Base-by-base conservation (phyloP, 2,888 invertebrate genomes). In the Lasioglossum vierecki region DNA sequence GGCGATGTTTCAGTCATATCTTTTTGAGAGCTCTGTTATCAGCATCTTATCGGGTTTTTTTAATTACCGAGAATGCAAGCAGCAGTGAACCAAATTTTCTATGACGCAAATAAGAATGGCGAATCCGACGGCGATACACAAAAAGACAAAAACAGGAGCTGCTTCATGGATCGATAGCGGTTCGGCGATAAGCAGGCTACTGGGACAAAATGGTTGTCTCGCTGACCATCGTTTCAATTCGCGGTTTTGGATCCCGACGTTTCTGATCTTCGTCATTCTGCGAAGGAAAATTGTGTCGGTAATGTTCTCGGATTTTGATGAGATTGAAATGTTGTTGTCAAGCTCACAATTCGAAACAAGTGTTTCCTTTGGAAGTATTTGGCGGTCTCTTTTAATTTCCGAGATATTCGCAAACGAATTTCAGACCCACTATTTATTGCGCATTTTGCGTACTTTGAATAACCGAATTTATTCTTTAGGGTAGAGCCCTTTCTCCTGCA, bases 141-240 rank as follows among this genome's bases (percentile, higher is more conserved):
- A 79, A 18, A 94, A 83, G 13, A 92, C 79, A 22, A 94, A 88
- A 46, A 92, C 85, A 0, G 94, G 92, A 5, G 91, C 91, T 22
- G 93, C 90, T 83, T 94, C 93, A 30, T 90, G 89, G 79, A 94
- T 93, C 41, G 92, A 91, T 63, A 94, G 80, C 8, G 92, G 92
- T 76, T 93, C 91, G 3, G 93, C 90, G 13, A 90, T 89, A 11
- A 92, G 83, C 35, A 92, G 84, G n/a, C 84, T 90, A 26, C 83
- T 90, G 15, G 90, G 86, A 63, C 94, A 94, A 57, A 91, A 90
- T 0, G 94, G 94, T 46, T 83, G 91, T 78, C 92, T 92, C 3
- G 94, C 90, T 15, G 89, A 86, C 93, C 94, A 94, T 46, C 91
- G 88, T 35, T 89, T 92, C 11, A 92, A 73, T 57, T 93, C 90